Conservation (phyloP, 1,140 invertebrate genomes). For the Achatina immaculata region DNA sequence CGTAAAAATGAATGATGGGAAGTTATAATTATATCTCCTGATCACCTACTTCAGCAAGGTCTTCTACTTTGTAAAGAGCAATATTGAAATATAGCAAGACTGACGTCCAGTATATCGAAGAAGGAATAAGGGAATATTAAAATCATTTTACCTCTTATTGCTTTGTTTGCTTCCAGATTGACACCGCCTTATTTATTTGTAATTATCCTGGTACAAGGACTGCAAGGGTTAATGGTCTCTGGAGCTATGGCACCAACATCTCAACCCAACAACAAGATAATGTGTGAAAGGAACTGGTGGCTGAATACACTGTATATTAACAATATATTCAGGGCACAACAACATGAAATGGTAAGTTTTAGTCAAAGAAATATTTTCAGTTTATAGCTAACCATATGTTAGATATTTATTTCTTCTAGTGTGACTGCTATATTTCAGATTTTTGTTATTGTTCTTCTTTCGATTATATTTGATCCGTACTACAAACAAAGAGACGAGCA, state of each 20-base stretch:
- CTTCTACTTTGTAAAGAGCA: background rate
- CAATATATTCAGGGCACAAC: conserved; percentile 76
- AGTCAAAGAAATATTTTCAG: no score
- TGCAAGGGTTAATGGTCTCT: conserved; percentile 77
- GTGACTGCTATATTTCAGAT: background rate
- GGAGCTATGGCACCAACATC: conserved; percentile 72
- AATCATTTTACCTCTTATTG: background rate
- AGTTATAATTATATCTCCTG: background rate
- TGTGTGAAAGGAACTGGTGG: conserved; percentile 83
- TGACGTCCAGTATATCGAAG: no score
- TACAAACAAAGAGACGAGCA: background rate
- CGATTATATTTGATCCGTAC: background rate
- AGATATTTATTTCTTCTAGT: background rate
- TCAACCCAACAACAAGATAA: conserved; percentile 39
- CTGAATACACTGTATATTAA: conserved; percentile 85
- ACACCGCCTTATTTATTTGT: conserved; percentile 87
- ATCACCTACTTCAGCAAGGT: no score
- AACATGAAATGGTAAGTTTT: background rate
- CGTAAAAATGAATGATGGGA: background rate
- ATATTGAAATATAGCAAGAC: background rate
- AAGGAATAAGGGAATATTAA: background rate
- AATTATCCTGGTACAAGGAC: conserved; percentile 81
- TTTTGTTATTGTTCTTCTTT: background rate
- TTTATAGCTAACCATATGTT: background rate
- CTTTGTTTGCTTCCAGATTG: conserved; percentile 68